Base-by-base conservation (phyloP, 2,888 invertebrate species). In the Hemicrepidius hirtus region DNA sequence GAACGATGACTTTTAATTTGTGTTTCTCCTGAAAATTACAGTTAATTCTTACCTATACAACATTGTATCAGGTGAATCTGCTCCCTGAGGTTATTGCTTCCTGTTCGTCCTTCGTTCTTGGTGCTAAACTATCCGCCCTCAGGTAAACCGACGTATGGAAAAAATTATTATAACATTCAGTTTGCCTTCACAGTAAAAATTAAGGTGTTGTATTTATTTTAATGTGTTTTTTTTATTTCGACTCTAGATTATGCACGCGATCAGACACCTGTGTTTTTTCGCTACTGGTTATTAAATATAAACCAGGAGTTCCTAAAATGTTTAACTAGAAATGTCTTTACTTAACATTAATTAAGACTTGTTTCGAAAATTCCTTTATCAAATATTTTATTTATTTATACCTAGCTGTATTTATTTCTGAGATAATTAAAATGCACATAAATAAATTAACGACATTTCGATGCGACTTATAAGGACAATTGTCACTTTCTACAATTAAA, bases 221-320 rank as follows among this genome's bases (percentile, higher is more conserved):
- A 20, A 49, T 49, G 16, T 21, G 49, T 18, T 49, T 49, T 49
- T n/a, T n/a, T 40, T 40, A 13, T 49, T 49, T 18, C 44, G 44
- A 6, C 16, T 18, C 44, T 13, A 13, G 44, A 44, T 44, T 44
- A 18, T 49, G 49, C 49, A 28, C 28, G 24, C 57, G 32, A 63
- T 63, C 32, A 49, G 18, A 63, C 49, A 63, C 63, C 49, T 63
- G 63, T 32, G 18, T 20, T 63, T 60, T 60, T 46, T 32, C 32
- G 63, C 63, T 63, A 63, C 63, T 49, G 41, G 44, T 63, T 46
- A 63, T 63, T 63, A 49, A 63, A 63, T 63, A 18, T 49, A 3
- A 21, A 12, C 3, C 49, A 16, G 49, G 0, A 21, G 49, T 21
- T 21, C 21, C 20, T 21, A 21, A 49, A 20, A 49, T 20, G 20